Evolutionary conservation across 2,888 invertebrate species (phyloP).

Genomic region (Deilephila elpenor): DNA sequence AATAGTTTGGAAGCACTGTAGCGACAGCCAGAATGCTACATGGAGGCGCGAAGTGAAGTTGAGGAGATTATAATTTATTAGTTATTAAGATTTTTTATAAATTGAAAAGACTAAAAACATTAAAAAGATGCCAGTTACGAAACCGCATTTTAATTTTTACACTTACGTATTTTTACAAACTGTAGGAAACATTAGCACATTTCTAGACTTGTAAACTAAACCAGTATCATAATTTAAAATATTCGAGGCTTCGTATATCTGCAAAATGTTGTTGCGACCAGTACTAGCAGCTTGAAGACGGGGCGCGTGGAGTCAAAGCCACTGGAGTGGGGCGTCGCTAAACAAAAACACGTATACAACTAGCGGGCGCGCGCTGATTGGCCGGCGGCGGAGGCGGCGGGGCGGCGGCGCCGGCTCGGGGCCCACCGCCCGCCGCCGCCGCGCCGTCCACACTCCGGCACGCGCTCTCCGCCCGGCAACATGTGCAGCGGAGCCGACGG

Average conservation of each 20-base stretch:
- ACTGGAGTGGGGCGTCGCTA: conserved; percentile 83
- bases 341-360: conserved; percentile 84
- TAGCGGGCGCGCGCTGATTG: conserved; percentile 69
- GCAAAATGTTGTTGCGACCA: conserved; percentile 50
- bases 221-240: not conserved
- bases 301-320: conserved; percentile 74
- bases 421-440: conserved; percentile 45
- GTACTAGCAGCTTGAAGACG: conserved; percentile 75
- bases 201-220: not conserved
- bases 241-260: not conserved
- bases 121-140: too few species aligned
- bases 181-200: not conserved
- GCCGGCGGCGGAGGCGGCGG: conserved; percentile 55
- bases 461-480: conserved; percentile 67
- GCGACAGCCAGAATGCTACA: too few species aligned
- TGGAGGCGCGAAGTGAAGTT: too few species aligned
- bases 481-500: conserved; percentile 84
- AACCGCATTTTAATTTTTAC: too few species aligned
- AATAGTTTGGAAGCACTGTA: too few species aligned
- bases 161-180: too few species aligned
- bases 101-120: accelerated
- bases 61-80: too few species aligned
- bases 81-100: too few species aligned
- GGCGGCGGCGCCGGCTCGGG: conserved; percentile 44
- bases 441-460: conserved; percentile 61